phyloP scores from a whole-genome alignment of 2,888 invertebrate genomes.

The Pegoplata infirma region DNA sequence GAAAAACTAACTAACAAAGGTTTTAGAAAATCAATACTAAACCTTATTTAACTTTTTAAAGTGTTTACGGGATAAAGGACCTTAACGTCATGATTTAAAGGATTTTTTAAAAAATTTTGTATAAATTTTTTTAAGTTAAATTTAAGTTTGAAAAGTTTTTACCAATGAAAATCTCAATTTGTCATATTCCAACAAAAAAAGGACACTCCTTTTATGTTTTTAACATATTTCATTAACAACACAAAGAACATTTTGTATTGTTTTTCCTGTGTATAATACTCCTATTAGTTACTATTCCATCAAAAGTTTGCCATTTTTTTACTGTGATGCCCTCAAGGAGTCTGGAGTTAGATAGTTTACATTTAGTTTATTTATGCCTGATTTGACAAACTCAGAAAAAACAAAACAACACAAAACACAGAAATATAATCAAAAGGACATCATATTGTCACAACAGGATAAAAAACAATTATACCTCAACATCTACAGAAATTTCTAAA shows the following conservation, averaged over 20 bases:
- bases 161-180: too few species aligned
- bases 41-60: too few species aligned
- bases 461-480: conserved; percentile 67
- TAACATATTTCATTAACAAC: too few species aligned
- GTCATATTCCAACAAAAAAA: background rate
- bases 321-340: conserved; percentile 64
- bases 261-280: conserved; percentile 1
- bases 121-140: too few species aligned
- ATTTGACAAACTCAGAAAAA: conserved; percentile 71
- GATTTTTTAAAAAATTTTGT: background rate
- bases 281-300: conserved; percentile 5
- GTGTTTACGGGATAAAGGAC: background rate
- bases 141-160: too few species aligned
- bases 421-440: conserved; percentile 63
- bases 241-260: too few species aligned
- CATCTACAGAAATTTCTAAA: conserved; percentile 44
- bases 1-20: too few species aligned
- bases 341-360: conserved; percentile 55
- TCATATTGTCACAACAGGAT: conserved; percentile 60
- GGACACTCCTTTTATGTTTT: background rate
- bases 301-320: background rate
- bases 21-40: too few species aligned
- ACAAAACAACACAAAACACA: too few species aligned
- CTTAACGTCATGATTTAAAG: background rate
- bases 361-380: conserved; percentile 66